These are phyloP conservation scores for Colinus virginianus DNA, from an alignment of 2,113 vertebrate species.

Conservation along the genomic window DNA sequence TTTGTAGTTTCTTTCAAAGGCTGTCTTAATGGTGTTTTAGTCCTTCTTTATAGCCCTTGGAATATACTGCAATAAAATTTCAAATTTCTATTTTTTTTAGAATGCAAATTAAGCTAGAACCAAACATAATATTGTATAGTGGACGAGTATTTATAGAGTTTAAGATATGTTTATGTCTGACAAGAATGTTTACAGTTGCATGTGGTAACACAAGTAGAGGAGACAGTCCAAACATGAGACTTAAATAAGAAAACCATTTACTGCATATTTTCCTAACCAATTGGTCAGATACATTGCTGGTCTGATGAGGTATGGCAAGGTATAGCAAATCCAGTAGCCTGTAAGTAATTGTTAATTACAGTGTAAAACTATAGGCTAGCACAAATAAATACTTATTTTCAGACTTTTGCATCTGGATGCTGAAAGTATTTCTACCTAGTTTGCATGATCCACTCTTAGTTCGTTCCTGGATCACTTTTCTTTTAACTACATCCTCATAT, in stretches of 20 bases:
- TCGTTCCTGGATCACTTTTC: constrained; percentile 28
- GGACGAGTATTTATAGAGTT: background rate
- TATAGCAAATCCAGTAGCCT: background rate
- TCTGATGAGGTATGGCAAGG: background rate
- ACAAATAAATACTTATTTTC: background rate
- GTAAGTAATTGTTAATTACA: background rate
- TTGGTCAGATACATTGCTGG: background rate
- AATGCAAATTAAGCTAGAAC: background rate
- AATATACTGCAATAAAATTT: background rate
- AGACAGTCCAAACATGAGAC: background rate
- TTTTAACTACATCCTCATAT: constrained; percentile 18
- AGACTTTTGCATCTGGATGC: background rate
- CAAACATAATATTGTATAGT: background rate
- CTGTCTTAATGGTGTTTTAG: background rate
- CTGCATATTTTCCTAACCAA: background rate
- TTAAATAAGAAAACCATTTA: background rate
- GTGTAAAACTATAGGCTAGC: background rate
- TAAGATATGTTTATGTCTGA: background rate
- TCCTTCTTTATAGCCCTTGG: background rate
- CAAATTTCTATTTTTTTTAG: background rate
- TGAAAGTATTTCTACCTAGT: background rate
- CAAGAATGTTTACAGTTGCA: background rate
- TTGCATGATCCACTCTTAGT: background rate
- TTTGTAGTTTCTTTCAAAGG: background rate
- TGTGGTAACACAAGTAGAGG: background rate